These are phyloP conservation scores for Creontiades dilutus DNA, from an alignment of 2,888 invertebrate species.

Conservation along the genomic window DNA sequence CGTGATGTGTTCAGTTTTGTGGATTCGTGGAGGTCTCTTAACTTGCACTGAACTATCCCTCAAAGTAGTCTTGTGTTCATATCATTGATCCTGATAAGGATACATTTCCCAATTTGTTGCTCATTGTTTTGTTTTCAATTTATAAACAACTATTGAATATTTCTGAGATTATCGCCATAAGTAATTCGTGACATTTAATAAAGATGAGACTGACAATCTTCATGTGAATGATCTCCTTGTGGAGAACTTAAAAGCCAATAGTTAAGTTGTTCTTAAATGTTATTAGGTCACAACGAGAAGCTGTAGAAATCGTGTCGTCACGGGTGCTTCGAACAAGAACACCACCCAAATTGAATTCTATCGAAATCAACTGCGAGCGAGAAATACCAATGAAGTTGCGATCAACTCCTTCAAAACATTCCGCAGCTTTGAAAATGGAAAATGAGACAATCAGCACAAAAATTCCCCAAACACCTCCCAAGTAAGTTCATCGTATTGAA, in stretches of 20 bases:
- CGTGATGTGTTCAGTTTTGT: too few species aligned
- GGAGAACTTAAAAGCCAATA: neutral
- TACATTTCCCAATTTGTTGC: too few species aligned
- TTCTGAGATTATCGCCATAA: too few species aligned
- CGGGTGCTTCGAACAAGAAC: neutral
- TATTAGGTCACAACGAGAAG: neutral
- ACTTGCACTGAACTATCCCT: too few species aligned
- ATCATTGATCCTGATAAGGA: too few species aligned
- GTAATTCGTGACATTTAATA: too few species aligned
- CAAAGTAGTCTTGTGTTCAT: too few species aligned
- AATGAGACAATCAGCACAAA: neutral
- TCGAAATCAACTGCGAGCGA: neutral
- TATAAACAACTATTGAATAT: too few species aligned
- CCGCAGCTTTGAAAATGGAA: neutral
- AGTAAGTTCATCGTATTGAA: neutral
- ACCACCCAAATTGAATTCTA: neutral
- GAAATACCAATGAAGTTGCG: constrained; percentile 9
- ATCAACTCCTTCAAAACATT: neutral
- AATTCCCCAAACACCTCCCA: neutral
- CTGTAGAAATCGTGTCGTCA: neutral
- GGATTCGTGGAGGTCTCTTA: too few species aligned
- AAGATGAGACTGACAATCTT: too few species aligned
- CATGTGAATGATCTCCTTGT: too few species aligned
- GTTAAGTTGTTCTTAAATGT: neutral
- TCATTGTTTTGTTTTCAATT: too few species aligned